Evolutionary conservation across 2,888 invertebrate species (phyloP).

Genomic region (Melanostoma scalare): DNA sequence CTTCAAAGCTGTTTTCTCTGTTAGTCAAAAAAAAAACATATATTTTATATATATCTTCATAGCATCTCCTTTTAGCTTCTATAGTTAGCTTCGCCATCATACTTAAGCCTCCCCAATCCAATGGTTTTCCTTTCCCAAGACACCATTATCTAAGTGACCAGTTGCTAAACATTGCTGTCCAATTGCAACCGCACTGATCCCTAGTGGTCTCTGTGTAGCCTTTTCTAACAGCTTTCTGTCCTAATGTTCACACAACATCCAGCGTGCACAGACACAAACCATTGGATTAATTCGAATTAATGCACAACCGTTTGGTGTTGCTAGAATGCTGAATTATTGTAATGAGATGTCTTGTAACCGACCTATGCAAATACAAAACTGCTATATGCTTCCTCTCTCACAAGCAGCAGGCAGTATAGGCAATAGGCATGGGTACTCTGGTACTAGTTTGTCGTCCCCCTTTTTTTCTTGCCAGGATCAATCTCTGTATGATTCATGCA

Average conservation of each 20-base stretch:
- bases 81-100: too few relatives aligned
- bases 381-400: slow-evolving; percentile 12
- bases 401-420: background rate
- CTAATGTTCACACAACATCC: slow-evolving; percentile 52
- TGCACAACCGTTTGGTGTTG: slow-evolving; percentile 66
- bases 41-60: too few relatives aligned
- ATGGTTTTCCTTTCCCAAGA: too few relatives aligned
- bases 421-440: background rate
- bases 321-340: slow-evolving; percentile 71
- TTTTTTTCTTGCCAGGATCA: slow-evolving; percentile 39
- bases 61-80: too few relatives aligned
- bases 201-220: slow-evolving; percentile 54
- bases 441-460: background rate
- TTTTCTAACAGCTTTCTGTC: slow-evolving; percentile 49
- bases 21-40: too few relatives aligned
- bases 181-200: slow-evolving; percentile 62
- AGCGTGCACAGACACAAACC: slow-evolving; percentile 36
- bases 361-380: slow-evolving; percentile 66
- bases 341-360: slow-evolving; percentile 72
- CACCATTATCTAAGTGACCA: slow-evolving; percentile 28
- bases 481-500: slow-evolving; percentile 69
- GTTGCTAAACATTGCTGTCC: slow-evolving; percentile 39
- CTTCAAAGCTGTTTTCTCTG: too few relatives aligned
- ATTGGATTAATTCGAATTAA: slow-evolving; percentile 69
- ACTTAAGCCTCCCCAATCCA: too few relatives aligned